Evolutionary conservation across 1,140 invertebrate species (phyloP).

Genomic region (Drosophila kanapiae): DNA sequence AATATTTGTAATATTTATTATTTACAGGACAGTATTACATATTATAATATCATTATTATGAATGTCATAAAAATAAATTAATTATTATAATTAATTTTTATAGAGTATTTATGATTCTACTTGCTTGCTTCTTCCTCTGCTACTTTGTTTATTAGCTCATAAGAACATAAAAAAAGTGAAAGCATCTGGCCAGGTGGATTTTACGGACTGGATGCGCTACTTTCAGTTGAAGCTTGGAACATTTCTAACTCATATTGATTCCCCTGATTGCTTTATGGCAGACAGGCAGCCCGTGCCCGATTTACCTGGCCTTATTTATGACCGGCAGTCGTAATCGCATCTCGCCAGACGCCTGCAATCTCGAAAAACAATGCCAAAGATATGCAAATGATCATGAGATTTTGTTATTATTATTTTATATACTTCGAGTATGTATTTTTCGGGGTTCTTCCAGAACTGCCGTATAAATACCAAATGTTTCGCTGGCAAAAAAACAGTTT

Average conservation of each 20-base stretch:
- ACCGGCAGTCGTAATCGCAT: slow-evolving; percentile 9
- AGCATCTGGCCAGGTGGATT: slow-evolving; percentile 32
- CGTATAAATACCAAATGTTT: slow-evolving; percentile 63
- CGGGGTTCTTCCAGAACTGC: slow-evolving; percentile 19
- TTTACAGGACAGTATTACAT: no score
- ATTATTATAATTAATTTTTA: no score
- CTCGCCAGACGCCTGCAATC: slow-evolving; percentile 22
- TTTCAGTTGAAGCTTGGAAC: slow-evolving; percentile 14
- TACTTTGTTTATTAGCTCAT: slow-evolving; percentile 12
- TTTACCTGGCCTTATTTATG: slow-evolving; percentile 34
- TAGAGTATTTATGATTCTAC: not conserved
- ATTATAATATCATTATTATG: no score
- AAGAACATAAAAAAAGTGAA: slow-evolving; percentile 38
- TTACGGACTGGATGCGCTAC: slow-evolving; percentile 50
- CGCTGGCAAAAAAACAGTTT: slow-evolving; percentile 42
- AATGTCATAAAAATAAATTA: not conserved
- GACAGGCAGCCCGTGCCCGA: slow-evolving; percentile 18
- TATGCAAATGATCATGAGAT: slow-evolving; percentile 22
- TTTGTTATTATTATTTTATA: slow-evolving; percentile 14
- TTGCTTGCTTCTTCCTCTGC: not conserved
- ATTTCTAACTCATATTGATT: slow-evolving; percentile 43
- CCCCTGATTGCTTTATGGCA: slow-evolving; percentile 41
- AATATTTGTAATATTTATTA: no score
- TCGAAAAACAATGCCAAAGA: slow-evolving; percentile 16
- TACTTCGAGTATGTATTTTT: slow-evolving; percentile 15